Evolutionary conservation across 2,888 invertebrate genomes (phyloP).

Genomic region (Cheilosia urbana): DNA sequence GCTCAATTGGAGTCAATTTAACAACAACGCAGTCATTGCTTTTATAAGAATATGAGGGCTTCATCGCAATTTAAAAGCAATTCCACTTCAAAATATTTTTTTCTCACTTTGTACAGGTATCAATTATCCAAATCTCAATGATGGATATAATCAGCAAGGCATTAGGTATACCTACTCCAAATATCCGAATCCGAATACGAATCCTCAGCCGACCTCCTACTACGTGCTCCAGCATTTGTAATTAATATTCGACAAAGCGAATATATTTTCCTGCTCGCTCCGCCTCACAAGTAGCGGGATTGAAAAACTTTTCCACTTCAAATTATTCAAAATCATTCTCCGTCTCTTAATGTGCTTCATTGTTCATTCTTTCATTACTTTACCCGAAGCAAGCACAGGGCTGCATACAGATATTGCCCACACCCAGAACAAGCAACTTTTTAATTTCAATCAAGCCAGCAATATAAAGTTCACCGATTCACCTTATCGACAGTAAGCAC

Average conservation of each 20-base stretch:
- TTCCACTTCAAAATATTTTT: not conserved
- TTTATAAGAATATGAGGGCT: not conserved
- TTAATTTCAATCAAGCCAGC: constrained; percentile 71
- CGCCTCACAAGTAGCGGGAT: constrained; percentile 52
- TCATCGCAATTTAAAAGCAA: not conserved
- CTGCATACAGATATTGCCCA: not conserved
- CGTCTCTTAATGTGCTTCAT: constrained; percentile 63
- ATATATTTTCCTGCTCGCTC: constrained; percentile 46
- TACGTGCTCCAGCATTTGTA: constrained; percentile 38
- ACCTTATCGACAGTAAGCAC: constrained; percentile 62
- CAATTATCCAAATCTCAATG: constrained; percentile 5
- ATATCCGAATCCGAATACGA: not conserved
- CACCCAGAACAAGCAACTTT: constrained; percentile 47
- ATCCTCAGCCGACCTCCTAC: constrained; percentile 2
- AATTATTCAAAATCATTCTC: constrained; percentile 67
- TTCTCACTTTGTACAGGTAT: not conserved
- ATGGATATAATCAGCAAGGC: constrained; percentile 12
- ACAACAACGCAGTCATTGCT: too few relatives aligned
- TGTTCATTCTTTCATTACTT: constrained; percentile 63
- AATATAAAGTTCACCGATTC: constrained; percentile 70
- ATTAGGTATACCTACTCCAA: not conserved
- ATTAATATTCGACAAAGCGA: constrained; percentile 67
- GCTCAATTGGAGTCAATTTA: too few relatives aligned
- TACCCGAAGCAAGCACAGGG: constrained; percentile 8
- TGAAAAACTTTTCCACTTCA: constrained; percentile 72